Evolutionary conservation across 92 coral and sea anemone species (phyloP), one percentile per base, ranked within the genome.

Genomic region (Paramuricea clavata): DNA sequence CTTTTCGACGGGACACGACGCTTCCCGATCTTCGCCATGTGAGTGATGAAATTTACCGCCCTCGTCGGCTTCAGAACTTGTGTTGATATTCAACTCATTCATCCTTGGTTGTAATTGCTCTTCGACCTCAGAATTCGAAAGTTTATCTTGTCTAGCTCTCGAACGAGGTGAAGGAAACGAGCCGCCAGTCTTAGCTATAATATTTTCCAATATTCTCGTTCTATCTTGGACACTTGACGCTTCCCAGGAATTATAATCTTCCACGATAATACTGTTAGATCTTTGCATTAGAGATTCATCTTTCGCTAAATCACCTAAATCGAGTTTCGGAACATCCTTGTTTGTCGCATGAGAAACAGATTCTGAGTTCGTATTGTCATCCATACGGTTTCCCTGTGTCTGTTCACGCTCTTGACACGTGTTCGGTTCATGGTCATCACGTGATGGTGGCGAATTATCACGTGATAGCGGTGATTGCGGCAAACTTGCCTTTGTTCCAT

Each of bases 161-260:
- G 81, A 76, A 27, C 84, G 84, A 79, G 84, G 84, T 19, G 84
- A 79, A 12, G 84, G 84, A 15, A 79, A 79, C 9, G 72, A 56
- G 19, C 84, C 84, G 3, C 84, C 84, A 56, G 72, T 79, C 69
- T 28, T 79, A 6, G 84, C 71, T 5, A 96, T 86, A 32, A 93
- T 93, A 21, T 87, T 90, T 83, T 97, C 99, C 78, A 97, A 87
- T 27, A 93, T 87, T 35, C 61, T 89, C 76, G 97, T 92, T 69
- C 98, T 86, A 49, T 90, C 95, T 73, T 86, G 79, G 19, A 97
- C 99, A 78, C 92, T 94, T 8, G 95, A 95, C 57, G 74, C 72
- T 13, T 87, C 89, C 88, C 95, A 92, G n/a, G 87, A 60, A 42
- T 74, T 61, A 57, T 88, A 79, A 17, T 79, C 84, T 22, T 79